Evolutionary conservation across 2,797 vertebrate genomes (phyloP).

Genomic region (Sebastes minor): DNA sequence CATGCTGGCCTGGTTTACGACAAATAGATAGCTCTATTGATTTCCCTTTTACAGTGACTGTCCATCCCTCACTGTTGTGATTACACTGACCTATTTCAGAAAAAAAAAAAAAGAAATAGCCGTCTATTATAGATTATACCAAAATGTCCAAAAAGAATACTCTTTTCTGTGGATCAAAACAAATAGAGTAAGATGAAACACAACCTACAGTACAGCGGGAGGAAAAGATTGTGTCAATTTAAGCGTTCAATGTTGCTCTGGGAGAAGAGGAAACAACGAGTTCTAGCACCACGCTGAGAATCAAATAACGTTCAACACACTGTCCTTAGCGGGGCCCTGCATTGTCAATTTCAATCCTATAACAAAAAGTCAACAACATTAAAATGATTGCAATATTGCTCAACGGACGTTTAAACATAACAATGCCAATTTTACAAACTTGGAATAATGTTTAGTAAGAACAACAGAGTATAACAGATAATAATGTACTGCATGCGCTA

Average conservation of each 20-base stretch:
- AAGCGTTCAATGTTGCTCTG: constrained; percentile 69
- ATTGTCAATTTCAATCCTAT: constrained; percentile 44
- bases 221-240: constrained; percentile 80
- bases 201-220: constrained; percentile 75
- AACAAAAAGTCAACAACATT: constrained; percentile 47
- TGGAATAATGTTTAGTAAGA: constrained; percentile 12
- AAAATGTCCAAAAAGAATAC: constrained; percentile 81
- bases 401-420: constrained; percentile 36
- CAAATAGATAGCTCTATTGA: constrained; percentile 89
- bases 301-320: constrained; percentile 75
- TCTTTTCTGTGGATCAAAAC: constrained; percentile 79
- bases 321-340: constrained; percentile 52
- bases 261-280: constrained; percentile 63
- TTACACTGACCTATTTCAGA: constrained; percentile 87
- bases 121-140: constrained; percentile 83
- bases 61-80: constrained; percentile 85
- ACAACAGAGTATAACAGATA: constrained; percentile 31
- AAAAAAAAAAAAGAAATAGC: constrained; percentile 53
- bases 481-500: constrained; percentile 23
- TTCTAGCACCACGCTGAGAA: constrained; percentile 78
- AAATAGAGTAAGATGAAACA: constrained; percentile 82
- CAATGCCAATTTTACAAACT: constrained; percentile 37
- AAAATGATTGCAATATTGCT: constrained; percentile 50
- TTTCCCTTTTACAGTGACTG: constrained; percentile 82
- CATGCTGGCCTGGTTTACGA: constrained; percentile 86